Evolutionary conservation across 2,888 invertebrate genomes (phyloP), one percentile per base, ranked within the genome.

Genomic region (Dendrolimus houi): DNA sequence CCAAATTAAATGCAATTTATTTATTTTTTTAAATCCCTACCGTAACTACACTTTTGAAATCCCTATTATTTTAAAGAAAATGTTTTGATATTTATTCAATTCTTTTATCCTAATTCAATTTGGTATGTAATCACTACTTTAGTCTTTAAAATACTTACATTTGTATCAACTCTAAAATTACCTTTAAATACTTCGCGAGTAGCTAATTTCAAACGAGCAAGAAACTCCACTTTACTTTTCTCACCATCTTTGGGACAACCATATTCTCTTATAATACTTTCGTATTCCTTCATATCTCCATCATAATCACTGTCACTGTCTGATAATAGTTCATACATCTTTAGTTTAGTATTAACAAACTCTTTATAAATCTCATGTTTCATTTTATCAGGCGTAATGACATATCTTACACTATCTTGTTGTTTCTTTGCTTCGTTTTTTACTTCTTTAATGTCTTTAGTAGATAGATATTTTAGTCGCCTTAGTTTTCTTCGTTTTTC

Each of bases 171-270:
- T 12, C 41, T 55, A 54, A 59, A 10, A 85, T 85, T 85, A 94
- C 95, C 93, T 84, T 93, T 93, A 67, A 84, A 93, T 62, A 77
- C 84, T 56, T 85, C 83, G 58, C 90, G 87, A n/a, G 94, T 93
- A 8, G 93, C 93, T 59, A 95, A 79, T 56, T 91, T 92, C 62
- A 95, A 92, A 64, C 91, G 85, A 41, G 92, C 89, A 57, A 95
- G 84, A 74, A 95, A 95, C 13, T 92, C 83, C 13, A 92, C 74
- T 74, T 95, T 83, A 3, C 63, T 69, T 55, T 87, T 84, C 42
- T 89, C 82, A 63, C 92, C 90, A 14, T 91, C 59, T 85, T 88
- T 58, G 85, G 64, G 60, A 54, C 59, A 55, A 8, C 73, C 71
- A 61, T 74, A 87, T 54, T 81, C 92, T 63, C 92, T 91, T 54